Evolutionary conservation across 2,888 invertebrate genomes (phyloP).

Genomic region (Leptothorax acervorum): DNA sequence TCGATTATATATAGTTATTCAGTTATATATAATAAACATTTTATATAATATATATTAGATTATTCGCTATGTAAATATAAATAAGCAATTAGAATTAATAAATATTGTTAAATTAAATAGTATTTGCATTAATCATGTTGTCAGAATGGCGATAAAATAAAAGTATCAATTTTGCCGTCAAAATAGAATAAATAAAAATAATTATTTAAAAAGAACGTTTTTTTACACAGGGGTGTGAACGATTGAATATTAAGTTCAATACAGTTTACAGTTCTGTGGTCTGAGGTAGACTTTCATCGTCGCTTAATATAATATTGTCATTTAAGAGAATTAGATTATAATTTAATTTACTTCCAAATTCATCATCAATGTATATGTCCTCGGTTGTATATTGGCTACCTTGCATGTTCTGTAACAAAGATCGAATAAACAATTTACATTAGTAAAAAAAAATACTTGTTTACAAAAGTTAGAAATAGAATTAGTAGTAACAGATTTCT

Average conservation of each 20-base stretch:
- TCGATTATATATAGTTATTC: slow-evolving; percentile 1
- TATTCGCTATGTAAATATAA: slow-evolving; percentile 11
- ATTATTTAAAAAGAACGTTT: slow-evolving; percentile 35
- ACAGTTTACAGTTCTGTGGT: slow-evolving; percentile 65
- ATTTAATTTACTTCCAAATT: slow-evolving; percentile 79
- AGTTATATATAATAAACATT: slow-evolving; percentile 10
- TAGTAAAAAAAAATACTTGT: neutral
- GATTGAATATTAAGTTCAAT: slow-evolving; percentile 1
- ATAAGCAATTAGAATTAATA: slow-evolving; percentile 30
- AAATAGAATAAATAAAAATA: slow-evolving; percentile 61
- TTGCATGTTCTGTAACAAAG: slow-evolving; percentile 70
- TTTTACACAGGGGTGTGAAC: slow-evolving; percentile 3
- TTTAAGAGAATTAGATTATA: slow-evolving; percentile 79
- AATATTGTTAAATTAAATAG: slow-evolving; percentile 50
- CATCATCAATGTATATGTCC: slow-evolving; percentile 82
- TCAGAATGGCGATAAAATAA: slow-evolving; percentile 44
- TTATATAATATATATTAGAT: slow-evolving; percentile 24
- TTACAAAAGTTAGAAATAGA: too few relatives aligned
- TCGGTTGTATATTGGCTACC: slow-evolving; percentile 73
- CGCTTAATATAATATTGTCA: slow-evolving; percentile 62
- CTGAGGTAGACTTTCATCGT: slow-evolving; percentile 71
- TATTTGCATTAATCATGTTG: slow-evolving; percentile 25
- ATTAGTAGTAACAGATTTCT: neutral
- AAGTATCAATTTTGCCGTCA: slow-evolving; percentile 31
- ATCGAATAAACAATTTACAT: neutral